phyloP scores from a whole-genome alignment of 1,140 invertebrate genomes.

The Liolophura sinensis region DNA sequence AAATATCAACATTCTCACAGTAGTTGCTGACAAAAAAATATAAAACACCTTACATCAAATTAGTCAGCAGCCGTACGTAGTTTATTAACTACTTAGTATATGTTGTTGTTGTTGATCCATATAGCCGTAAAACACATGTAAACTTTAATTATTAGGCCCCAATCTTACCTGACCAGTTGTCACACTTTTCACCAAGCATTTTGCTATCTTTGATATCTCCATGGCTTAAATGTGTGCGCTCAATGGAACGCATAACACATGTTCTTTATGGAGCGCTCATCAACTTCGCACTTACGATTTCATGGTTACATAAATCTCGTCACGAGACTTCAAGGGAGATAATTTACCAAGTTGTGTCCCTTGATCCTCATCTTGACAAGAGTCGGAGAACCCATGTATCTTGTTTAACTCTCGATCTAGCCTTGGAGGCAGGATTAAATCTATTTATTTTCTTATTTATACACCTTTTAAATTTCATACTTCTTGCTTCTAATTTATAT shows the following conservation, averaged over 20 bases:
- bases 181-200: constrained; percentile 39
- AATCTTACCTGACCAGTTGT: constrained; percentile 32
- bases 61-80: background rate
- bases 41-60: background rate
- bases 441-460: too few relatives aligned
- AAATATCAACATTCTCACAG: background rate
- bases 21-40: background rate
- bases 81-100: background rate
- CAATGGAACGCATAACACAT: background rate
- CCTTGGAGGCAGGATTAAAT: too few relatives aligned
- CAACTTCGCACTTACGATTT: too few relatives aligned
- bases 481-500: too few relatives aligned
- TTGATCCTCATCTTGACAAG: too few relatives aligned
- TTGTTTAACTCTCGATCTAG: too few relatives aligned
- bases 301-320: too few relatives aligned
- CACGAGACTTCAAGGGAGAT: too few relatives aligned
- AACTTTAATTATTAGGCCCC: background rate
- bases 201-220: constrained; percentile 40
- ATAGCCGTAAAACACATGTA: background rate
- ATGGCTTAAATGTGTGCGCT: constrained; percentile 8
- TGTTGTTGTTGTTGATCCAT: background rate
- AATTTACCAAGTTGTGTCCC: too few relatives aligned
- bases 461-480: too few relatives aligned
- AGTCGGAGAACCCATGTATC: too few relatives aligned
- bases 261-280: background rate